phyloP scores from a whole-genome alignment of 2,113 vertebrate genomes.

The Syngnathus floridae region DNA sequence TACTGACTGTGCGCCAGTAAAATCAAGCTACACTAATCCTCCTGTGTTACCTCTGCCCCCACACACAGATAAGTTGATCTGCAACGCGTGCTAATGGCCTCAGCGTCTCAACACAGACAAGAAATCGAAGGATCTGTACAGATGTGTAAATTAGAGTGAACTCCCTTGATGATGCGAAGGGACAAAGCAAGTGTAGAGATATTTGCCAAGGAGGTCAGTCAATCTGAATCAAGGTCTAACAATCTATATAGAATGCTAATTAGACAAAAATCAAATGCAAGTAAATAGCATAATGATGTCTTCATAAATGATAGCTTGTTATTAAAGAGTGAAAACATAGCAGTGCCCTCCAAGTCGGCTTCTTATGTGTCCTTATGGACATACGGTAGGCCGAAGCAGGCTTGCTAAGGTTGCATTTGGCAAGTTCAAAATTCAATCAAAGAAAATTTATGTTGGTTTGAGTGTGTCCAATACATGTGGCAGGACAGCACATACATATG shows the following conservation, averaged over 20 bases:
- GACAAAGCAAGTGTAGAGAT: slow-evolving; percentile 44
- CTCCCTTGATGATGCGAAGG: slow-evolving; percentile 32
- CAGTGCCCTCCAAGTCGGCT: neutral
- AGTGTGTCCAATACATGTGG: slow-evolving; percentile 22
- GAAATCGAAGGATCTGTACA: slow-evolving; percentile 48
- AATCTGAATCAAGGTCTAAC: slow-evolving; percentile 22
- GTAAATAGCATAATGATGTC: slow-evolving; percentile 2
- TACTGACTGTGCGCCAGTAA: slow-evolving; percentile 2
- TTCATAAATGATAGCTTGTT: neutral
- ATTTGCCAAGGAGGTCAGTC: slow-evolving; percentile 43
- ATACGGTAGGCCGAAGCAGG: no score
- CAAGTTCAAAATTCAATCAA: slow-evolving; percentile 5
- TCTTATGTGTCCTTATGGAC: neutral
- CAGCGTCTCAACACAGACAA: slow-evolving; percentile 16
- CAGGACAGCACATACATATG: neutral
- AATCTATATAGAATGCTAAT: slow-evolving; percentile 31
- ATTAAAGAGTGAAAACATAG: neutral
- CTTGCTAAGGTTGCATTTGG: neutral
- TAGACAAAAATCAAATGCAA: slow-evolving; percentile 24
- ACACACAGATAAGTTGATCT: slow-evolving; percentile 44
- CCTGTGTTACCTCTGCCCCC: slow-evolving; percentile 35
- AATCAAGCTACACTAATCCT: slow-evolving; percentile 19
- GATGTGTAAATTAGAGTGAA: slow-evolving; percentile 47
- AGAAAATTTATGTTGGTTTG: slow-evolving; percentile 10
- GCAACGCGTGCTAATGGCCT: slow-evolving; percentile 63